Base-by-base conservation (phyloP, 1,140 invertebrate species). In the Galleria mellonella region DNA sequence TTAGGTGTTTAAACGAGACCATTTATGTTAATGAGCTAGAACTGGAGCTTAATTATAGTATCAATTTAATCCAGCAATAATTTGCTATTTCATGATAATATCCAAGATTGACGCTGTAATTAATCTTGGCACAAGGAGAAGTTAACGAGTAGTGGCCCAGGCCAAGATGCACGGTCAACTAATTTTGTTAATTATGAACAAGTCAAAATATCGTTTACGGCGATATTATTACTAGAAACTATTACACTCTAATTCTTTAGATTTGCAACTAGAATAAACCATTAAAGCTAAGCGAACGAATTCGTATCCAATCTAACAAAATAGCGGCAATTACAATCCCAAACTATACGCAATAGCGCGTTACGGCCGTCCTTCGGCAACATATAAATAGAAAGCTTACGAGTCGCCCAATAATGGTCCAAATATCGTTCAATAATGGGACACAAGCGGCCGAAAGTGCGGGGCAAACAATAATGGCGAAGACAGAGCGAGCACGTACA, bases 291-390 rank as follows among this genome's bases (percentile, higher is more conserved):
- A 59, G 45, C 43, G 53, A 62, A 66, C 59, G 58, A 70, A 66
- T 62, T 65, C 62, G 56, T 59, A 72, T 72, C 59, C 70, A 76
- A 75, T 81, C 65, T 72, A 68, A 74, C 62, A 72, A 72, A 77
- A 78, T 74, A 69, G 71, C 57, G 39, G 65, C 72, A 81, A 77
- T 77, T 76, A 74, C 70, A 77, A 72, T 76, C 60, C 66, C 55
- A 70, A 75, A 72, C 62, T 69, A 66, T 58, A 70, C 64, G 64
- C 66, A 55, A 59, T 70, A 62, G 55, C 43, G 50, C 52, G 61
- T 70, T 72, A 79, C 62, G 61, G 62, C 47, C 55, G 57, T 65
- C 71, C 74, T 71, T 72, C 69, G 65, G 59, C 56, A 64, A 69
- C 59, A 62, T 58, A 75, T 74, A 73, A 71, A 70, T 69, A 75